phyloP scores from a whole-genome alignment of 2,888 invertebrate species.

The Ptychoptera albimana region DNA sequence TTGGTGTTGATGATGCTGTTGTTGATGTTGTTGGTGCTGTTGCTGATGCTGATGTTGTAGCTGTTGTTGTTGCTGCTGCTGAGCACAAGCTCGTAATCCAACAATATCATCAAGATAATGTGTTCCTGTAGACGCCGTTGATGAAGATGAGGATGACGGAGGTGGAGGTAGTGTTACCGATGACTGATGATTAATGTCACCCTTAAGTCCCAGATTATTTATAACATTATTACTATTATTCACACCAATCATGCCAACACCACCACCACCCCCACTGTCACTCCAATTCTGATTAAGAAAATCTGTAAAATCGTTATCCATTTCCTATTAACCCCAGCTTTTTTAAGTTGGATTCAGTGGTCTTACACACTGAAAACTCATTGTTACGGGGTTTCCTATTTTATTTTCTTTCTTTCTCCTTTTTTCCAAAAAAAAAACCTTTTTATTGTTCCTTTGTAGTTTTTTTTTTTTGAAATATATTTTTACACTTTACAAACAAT shows the following conservation, averaged over 20 bases:
- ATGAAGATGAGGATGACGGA: conserved; percentile 6
- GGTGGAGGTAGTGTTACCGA: background rate
- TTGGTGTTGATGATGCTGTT: conserved; percentile 10
- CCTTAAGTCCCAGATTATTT: too few relatives aligned
- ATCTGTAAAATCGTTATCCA: conserved; percentile 18
- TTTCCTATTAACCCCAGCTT: conserved; percentile 10
- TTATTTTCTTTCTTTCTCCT: background rate
- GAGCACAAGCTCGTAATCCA: conserved; percentile 4
- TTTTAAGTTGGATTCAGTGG: conserved; percentile 4
- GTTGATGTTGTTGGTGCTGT: background rate
- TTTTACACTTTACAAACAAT: too few relatives aligned
- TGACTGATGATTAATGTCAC: background rate
- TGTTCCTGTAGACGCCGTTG: conserved; percentile 4
- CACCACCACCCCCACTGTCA: conserved; percentile 2
- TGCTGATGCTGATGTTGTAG: conserved; percentile 8
- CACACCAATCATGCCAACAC: conserved; percentile 5
- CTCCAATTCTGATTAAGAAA: conserved; percentile 17
- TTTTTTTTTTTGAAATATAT: background rate
- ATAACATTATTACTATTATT: conserved; percentile 5
- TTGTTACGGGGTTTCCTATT: conserved; percentile 3
- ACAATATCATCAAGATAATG: too few relatives aligned
- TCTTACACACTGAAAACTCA: conserved; percentile 3
- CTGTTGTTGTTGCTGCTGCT: conserved; percentile 4
- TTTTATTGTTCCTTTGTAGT: conserved; percentile 1
- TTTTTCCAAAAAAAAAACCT: conserved; percentile 1